A percentile compares a stretch with the other conserved stretches of the same genome.
Conservation (phyloP, 2,797 vertebrate genomes). For the Sparus aurata region DNA sequence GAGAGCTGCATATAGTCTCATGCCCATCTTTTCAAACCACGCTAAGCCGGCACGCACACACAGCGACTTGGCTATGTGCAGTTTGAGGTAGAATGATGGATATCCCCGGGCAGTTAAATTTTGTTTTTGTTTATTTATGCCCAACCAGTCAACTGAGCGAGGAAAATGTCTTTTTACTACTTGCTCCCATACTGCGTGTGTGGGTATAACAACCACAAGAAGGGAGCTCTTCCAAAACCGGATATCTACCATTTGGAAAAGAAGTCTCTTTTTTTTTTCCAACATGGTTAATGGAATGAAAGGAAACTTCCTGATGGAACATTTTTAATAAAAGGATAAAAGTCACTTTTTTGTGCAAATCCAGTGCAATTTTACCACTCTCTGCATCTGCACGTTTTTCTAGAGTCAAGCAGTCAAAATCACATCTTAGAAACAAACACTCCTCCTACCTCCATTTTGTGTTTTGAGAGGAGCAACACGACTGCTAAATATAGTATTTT, state of each 20-base stretch:
- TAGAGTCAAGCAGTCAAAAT: neutral
- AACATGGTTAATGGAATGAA: constrained; percentile 23
- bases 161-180: constrained; percentile 43
- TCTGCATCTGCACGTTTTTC: neutral
- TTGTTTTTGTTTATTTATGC: constrained; percentile 50
- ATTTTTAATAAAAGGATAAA: constrained; percentile 29
- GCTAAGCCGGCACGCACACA: neutral
- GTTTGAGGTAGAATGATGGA: neutral
- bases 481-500: neutral
- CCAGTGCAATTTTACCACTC: neutral
- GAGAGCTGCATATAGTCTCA: constrained; percentile 1
- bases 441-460: neutral
- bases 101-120: constrained; percentile 3
- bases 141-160: constrained; percentile 12
- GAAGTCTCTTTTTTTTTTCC: constrained; percentile 19
- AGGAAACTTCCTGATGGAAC: constrained; percentile 24
- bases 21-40: neutral
- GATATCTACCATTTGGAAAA: constrained; percentile 29
- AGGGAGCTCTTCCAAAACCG: constrained; percentile 23
- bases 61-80: neutral
- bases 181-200: constrained; percentile 5
- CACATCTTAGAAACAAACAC: neutral
- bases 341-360: constrained; percentile 11
- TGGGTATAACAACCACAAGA: constrained; percentile 41
- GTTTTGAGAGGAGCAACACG: neutral